Evolutionary conservation across 2,888 invertebrate genomes (phyloP).

Genomic region (Leptarthrus brevirostris): DNA sequence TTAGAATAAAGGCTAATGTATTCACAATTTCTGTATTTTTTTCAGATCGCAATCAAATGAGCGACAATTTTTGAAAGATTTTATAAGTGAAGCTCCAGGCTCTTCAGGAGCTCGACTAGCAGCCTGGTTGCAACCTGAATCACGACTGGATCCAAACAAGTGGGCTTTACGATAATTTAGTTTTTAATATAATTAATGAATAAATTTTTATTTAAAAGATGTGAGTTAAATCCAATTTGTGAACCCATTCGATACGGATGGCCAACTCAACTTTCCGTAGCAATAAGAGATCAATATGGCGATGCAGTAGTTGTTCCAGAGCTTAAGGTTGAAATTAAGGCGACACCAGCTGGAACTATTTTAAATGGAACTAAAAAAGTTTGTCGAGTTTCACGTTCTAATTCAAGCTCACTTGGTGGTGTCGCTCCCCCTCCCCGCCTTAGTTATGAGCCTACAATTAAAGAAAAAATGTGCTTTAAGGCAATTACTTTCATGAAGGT

Average conservation of each 20-base stretch:
- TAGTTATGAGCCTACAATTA: slow-evolving; percentile 84
- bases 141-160: slow-evolving; percentile 84
- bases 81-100: slow-evolving; percentile 86
- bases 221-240: slow-evolving; percentile 82
- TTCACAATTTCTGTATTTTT: no score
- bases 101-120: slow-evolving; percentile 92
- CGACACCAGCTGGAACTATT: slow-evolving; percentile 64
- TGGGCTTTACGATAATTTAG: slow-evolving; percentile 55
- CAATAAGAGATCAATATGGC: slow-evolving; percentile 92
- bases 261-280: slow-evolving; percentile 84
- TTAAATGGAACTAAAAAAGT: slow-evolving; percentile 63
- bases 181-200: no score
- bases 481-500: slow-evolving; percentile 96
- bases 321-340: slow-evolving; percentile 74
- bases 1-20: no score
- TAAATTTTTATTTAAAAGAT: slow-evolving; percentile 71
- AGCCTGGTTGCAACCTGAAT: slow-evolving; percentile 93
- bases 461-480: slow-evolving; percentile 93
- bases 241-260: slow-evolving; percentile 82
- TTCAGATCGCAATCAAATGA: slow-evolving; percentile 87
- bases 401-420: slow-evolving; percentile 60
- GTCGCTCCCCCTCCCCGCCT: slow-evolving; percentile 65
- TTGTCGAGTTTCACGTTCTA: slow-evolving; percentile 61
- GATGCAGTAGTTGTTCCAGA: slow-evolving; percentile 86
- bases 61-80: slow-evolving; percentile 90